Evolutionary conservation across 2,797 vertebrate species (phyloP).

Genomic region (Clarias platycephalus): DNA sequence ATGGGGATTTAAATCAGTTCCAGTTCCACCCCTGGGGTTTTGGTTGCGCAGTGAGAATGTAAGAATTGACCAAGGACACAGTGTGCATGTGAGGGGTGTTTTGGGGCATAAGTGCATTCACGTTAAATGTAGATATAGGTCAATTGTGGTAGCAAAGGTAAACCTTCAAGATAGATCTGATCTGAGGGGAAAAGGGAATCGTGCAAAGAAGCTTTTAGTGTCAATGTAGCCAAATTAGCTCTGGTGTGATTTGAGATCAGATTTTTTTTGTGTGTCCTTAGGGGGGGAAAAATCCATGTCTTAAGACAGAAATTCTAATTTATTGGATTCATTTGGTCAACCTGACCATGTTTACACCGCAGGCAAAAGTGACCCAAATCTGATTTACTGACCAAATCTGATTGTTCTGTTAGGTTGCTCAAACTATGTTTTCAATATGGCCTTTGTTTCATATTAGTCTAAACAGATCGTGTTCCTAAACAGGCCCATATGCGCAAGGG

Average conservation of each 20-base stretch:
- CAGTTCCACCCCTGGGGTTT: background rate
- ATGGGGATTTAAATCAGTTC: background rate
- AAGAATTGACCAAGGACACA: background rate
- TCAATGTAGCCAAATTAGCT: background rate
- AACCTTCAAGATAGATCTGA: background rate
- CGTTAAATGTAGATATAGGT: background rate
- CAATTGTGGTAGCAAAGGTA: background rate
- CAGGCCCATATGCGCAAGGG: no score
- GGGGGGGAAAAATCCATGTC: background rate
- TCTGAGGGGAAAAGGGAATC: background rate
- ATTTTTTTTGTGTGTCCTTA: background rate
- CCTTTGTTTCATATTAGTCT: background rate
- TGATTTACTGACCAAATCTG: no score
- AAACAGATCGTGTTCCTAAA: background rate
- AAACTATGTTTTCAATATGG: no score
- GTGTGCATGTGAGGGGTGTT: background rate
- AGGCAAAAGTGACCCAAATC: no score
- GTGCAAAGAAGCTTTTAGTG: background rate
- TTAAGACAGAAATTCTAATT: background rate
- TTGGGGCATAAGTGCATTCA: background rate
- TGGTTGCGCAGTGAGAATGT: background rate
- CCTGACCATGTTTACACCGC: background rate
- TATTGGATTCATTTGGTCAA: background rate
- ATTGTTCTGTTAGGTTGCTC: no score
- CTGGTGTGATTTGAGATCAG: background rate